phyloP scores from a whole-genome alignment of 53 echinoderm and acorn worm genomes.

The Hippasteria phrygiana region DNA sequence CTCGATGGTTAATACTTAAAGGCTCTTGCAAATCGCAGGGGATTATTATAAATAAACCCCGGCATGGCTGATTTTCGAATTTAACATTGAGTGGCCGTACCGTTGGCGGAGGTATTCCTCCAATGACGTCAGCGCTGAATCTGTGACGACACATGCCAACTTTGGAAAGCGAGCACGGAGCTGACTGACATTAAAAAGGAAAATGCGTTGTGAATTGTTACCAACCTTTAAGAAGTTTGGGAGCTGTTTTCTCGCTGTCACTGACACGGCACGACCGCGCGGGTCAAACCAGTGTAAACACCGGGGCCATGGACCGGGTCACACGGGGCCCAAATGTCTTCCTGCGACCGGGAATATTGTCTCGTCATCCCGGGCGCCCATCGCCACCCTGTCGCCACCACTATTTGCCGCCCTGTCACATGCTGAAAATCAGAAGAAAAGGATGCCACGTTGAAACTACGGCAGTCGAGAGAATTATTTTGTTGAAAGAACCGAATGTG shows the following conservation, averaged over 20 bases:
- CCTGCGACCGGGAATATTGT: slow-evolving; percentile 2
- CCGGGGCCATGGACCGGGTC: slow-evolving; percentile 27
- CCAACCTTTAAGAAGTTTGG: slow-evolving; percentile 4
- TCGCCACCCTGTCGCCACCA: slow-evolving; percentile 55
- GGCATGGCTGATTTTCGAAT: neutral
- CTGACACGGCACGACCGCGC: slow-evolving; percentile 13
- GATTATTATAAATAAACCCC: neutral
- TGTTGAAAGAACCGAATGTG: too few relatives aligned
- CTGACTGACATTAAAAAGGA: too few relatives aligned
- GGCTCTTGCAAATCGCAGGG: neutral
- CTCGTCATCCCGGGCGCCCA: slow-evolving; percentile 8
- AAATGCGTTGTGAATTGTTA: neutral
- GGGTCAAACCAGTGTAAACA: slow-evolving; percentile 63
- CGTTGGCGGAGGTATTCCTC: neutral
- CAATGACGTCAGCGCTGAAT: neutral
- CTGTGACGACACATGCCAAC: too few relatives aligned
- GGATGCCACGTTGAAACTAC: slow-evolving; percentile 20
- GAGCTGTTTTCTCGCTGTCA: neutral
- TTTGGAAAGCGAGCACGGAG: too few relatives aligned
- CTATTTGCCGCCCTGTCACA: slow-evolving; percentile 27
- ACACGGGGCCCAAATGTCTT: slow-evolving; percentile 10
- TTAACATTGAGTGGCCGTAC: neutral
- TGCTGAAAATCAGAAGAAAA: neutral
- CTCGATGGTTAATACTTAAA: slow-evolving; percentile 1
- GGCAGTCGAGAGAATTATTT: too few relatives aligned